These are phyloP conservation scores for Euspilapteryx auroguttella DNA, from an alignment of 2,888 invertebrate genomes.

Conservation along the genomic window DNA sequence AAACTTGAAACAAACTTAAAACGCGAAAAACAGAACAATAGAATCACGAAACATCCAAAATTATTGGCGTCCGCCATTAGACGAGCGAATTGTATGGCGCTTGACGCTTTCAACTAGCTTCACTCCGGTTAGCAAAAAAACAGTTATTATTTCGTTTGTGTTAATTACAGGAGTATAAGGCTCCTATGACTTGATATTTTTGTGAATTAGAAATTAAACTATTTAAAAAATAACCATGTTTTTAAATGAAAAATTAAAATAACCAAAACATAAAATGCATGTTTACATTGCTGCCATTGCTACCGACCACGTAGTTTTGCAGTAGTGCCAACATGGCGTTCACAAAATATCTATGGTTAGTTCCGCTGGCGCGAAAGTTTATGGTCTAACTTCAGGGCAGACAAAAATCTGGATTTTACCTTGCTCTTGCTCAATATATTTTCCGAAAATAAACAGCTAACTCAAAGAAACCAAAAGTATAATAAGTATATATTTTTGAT, in stretches of 20 bases:
- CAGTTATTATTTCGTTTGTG: not conserved
- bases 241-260: not conserved
- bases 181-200: too few relatives aligned
- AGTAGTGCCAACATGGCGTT: slow-evolving; percentile 37
- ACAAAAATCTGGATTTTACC: slow-evolving; percentile 4
- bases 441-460: too few relatives aligned
- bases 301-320: slow-evolving; percentile 58
- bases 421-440: too few relatives aligned
- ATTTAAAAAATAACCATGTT: too few relatives aligned
- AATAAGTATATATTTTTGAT: too few relatives aligned
- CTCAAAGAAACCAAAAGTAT: too few relatives aligned
- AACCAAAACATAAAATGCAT: slow-evolving; percentile 21
- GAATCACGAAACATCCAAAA: slow-evolving; percentile 59
- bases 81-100: slow-evolving; percentile 46
- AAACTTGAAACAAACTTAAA: slow-evolving; percentile 26
- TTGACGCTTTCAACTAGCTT: slow-evolving; percentile 57
- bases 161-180: not conserved
- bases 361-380: slow-evolving; percentile 46
- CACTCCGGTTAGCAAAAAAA: slow-evolving; percentile 45
- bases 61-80: slow-evolving; percentile 62
- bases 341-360: slow-evolving; percentile 17
- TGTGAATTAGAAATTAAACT: not conserved
- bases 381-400: slow-evolving; percentile 5
- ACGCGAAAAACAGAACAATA: slow-evolving; percentile 52
- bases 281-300: slow-evolving; percentile 52